These are phyloP conservation scores for Trigoniulus corallinus DNA, from an alignment of 1,140 invertebrate genomes.

Conservation along the genomic window DNA sequence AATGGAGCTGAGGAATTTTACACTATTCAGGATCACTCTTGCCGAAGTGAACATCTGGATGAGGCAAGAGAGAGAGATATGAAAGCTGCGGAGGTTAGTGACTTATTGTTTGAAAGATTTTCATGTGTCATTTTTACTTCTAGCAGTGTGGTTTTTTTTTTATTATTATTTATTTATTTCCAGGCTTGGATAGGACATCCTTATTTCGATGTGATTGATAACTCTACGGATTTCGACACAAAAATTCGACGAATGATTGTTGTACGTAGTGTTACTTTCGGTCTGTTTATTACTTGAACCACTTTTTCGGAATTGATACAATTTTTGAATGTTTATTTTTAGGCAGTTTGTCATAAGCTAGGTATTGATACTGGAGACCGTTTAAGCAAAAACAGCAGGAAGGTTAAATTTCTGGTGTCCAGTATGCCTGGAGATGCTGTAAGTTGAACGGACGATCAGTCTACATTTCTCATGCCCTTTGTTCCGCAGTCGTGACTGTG, in stretches of 20 bases:
- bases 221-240: slow-evolving; percentile 88
- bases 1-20: slow-evolving; percentile 97
- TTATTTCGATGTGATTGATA: slow-evolving; percentile 98
- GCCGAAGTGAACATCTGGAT: slow-evolving; percentile 73
- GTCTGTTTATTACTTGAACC: too few relatives aligned
- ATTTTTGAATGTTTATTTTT: slow-evolving; percentile 9
- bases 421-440: slow-evolving; percentile 45
- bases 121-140: too few relatives aligned
- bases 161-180: slow-evolving; percentile 10
- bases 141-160: too few relatives aligned
- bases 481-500: too few relatives aligned
- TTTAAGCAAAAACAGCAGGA: slow-evolving; percentile 70
- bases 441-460: too few relatives aligned
- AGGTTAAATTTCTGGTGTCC: slow-evolving; percentile 82
- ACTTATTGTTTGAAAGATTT: neutral
- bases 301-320: too few relatives aligned
- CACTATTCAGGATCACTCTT: slow-evolving; percentile 69
- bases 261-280: too few relatives aligned
- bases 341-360: slow-evolving; percentile 81
- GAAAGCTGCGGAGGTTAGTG: slow-evolving; percentile 63
- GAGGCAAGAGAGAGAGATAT: slow-evolving; percentile 71
- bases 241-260: slow-evolving; percentile 90
- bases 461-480: too few relatives aligned
- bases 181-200: slow-evolving; percentile 87
- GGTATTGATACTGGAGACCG: slow-evolving; percentile 88